Conservation (phyloP, 2,113 vertebrate species). For the Ochotona curzoniae region DNA sequence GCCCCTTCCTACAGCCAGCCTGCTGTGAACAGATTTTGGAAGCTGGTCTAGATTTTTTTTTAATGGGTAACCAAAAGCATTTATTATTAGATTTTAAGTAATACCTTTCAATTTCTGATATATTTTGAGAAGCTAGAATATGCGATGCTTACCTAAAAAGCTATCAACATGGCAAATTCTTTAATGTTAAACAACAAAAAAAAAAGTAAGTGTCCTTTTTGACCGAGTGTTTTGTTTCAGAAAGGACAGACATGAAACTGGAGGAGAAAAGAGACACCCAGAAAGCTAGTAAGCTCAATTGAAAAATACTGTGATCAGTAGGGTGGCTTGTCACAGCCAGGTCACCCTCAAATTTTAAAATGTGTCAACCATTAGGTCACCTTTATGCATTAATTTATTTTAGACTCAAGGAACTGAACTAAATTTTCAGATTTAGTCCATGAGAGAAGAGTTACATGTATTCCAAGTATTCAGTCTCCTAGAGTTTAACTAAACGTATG, state of each 20-base stretch:
- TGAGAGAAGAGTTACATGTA: neutral
- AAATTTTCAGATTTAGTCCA: slow-evolving; percentile 42
- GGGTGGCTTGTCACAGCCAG: slow-evolving; percentile 66
- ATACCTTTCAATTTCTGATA: slow-evolving; percentile 26
- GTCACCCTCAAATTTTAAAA: slow-evolving; percentile 74
- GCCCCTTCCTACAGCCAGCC: neutral
- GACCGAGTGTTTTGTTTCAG: neutral
- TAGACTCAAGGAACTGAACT: slow-evolving; percentile 37
- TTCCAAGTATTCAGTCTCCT: neutral
- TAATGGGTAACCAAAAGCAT: neutral
- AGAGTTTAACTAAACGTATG: neutral
- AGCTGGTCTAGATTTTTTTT: neutral
- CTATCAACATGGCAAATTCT: slow-evolving; percentile 18
- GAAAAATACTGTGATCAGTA: slow-evolving; percentile 50
- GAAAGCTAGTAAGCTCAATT: slow-evolving; percentile 22
- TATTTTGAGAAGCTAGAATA: neutral
- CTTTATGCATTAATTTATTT: slow-evolving; percentile 71
- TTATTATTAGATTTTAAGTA: neutral
- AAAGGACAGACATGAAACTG: slow-evolving; percentile 12
- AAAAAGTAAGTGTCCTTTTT: slow-evolving; percentile 5
- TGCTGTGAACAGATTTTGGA: neutral
- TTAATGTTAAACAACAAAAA: neutral
- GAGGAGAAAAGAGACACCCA: slow-evolving; percentile 57
- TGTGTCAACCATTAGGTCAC: slow-evolving; percentile 66
- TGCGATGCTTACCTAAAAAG: neutral